Evolutionary conservation across 1,140 invertebrate species (phyloP), one percentile per base, ranked within the genome.

Genomic region (Araneus ventricosus): DNA sequence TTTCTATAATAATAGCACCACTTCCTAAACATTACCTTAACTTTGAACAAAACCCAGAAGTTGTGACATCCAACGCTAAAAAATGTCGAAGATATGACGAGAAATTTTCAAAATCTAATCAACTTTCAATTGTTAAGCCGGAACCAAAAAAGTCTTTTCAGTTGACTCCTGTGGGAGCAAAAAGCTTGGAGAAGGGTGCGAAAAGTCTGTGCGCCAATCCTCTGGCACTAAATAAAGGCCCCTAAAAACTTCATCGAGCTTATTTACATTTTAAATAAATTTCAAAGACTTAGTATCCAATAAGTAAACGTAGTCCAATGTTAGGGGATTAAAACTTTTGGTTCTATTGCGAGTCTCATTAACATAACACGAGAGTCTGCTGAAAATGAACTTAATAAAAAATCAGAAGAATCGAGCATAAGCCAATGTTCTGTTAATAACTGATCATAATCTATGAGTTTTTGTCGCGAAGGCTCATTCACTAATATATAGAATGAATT

Each of bases 221-320:
- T 41, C n/a, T 41, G 17, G 14, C 63, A 10, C n/a, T 39, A 3
- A 82, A 70, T 30, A 59, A 80, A 75, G 17, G 70, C 41, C 34
- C 52, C 41, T 52, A 79, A 88, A 88, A 70, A 70, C 37, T 70
- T 82, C 27, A 14, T 22, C 8, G 4, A 17, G 79, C 45, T 67
- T 93, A 87, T 88, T 93, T 93, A 61, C 84, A 87, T 93, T 93
- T 80, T 93, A 93, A 87, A 93, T 88, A 88, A 93, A 88, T 93
- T 93, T 52, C 34, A 84, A 92, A 70, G 59, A 30, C 20, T 92
- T 92, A 30, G 27, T 79, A 93, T 87, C 84, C 91, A 93, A 93
- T 93, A 87, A 88, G 67, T 24, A 93, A 63, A 91, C 63, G 57
- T 70, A 22, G 57, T 84, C 34, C 34, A 91, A 85, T 80, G 80